Evolutionary conservation across 53 echinoderm and acorn worm species (phyloP).

Genomic region (Echinometra lucunter): DNA sequence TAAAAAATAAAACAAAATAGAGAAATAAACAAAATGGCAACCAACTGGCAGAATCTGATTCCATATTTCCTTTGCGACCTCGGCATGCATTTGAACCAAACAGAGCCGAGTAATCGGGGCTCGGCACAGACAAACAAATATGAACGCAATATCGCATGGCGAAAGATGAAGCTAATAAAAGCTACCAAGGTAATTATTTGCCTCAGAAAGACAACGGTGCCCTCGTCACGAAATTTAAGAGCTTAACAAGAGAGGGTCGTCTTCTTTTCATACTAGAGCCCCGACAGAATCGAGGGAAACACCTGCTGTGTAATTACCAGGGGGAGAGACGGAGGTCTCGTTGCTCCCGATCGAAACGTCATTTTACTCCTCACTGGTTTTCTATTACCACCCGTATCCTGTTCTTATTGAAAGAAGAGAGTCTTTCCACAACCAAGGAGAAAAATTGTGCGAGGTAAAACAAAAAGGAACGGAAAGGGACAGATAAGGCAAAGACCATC

Average conservation of each 20-base stretch:
- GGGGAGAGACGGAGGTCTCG: conserved; percentile 6
- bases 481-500: neutral
- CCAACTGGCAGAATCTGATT: neutral
- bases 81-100: neutral
- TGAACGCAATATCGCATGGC: neutral
- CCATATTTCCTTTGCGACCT: neutral
- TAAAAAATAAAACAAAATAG: neutral
- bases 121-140: neutral
- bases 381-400: conserved; percentile 33
- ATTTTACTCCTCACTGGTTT: conserved; percentile 60
- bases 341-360: conserved; percentile 57
- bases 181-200: conserved; percentile 47
- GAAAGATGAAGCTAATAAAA: conserved; percentile 7
- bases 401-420: conserved; percentile 55
- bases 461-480: neutral
- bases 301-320: conserved; percentile 58
- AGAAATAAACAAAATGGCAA: neutral
- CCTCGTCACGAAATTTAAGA: conserved; percentile 40
- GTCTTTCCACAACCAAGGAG: neutral
- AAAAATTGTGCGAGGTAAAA: neutral
- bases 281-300: neutral
- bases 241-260: conserved; percentile 43
- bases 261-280: neutral
- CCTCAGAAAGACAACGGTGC: conserved; percentile 16
- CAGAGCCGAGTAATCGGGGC: neutral